Conservation (phyloP, 2,888 invertebrate genomes). For the Drosophila affinis region DNA sequence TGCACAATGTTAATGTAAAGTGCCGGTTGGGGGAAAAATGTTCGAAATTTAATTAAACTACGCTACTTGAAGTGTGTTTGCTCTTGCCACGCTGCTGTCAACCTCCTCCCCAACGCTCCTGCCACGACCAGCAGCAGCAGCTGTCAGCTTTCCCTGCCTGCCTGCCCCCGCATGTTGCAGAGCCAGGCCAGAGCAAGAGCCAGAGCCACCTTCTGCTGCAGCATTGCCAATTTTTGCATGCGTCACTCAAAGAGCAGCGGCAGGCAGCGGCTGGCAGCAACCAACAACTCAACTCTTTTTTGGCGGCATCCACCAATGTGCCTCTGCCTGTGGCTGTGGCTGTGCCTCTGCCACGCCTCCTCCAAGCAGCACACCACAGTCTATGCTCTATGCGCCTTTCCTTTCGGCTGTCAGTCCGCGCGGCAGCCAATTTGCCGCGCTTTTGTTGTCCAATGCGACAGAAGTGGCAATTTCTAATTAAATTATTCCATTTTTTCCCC, state of each 20-base stretch:
- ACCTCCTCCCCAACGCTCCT: conserved; percentile 1
- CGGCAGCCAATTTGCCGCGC: conserved; percentile 72
- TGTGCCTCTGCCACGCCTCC: conserved; percentile 3
- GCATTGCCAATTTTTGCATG: conserved; percentile 70
- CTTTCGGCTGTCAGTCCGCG: conserved; percentile 37
- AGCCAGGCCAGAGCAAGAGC: not conserved
- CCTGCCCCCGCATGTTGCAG: not conserved
- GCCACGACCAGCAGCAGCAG: conserved; percentile 44
- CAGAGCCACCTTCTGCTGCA: conserved; percentile 28
- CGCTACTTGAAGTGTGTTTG: conserved; percentile 65
- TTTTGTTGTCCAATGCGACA: conserved; percentile 74
- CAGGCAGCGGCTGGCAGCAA: conserved; percentile 41
- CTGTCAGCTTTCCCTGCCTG: conserved; percentile 53
- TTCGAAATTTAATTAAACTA: conserved; percentile 72
- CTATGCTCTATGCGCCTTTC: conserved; percentile 5
- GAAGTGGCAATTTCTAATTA: conserved; percentile 77
- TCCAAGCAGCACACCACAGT: not conserved
- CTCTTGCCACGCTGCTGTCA: conserved; percentile 39
- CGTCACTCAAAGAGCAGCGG: conserved; percentile 61
- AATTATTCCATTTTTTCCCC: conserved; percentile 74
- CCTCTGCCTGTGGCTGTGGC: too few relatives aligned
- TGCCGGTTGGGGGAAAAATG: conserved; percentile 62
- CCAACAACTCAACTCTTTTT: conserved; percentile 59
- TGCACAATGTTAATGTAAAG: conserved; percentile 49
- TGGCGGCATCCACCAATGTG: not conserved